Evolutionary conservation across 2,113 vertebrate genomes (phyloP).

Genomic region (Rousettus leschenaultii): DNA sequence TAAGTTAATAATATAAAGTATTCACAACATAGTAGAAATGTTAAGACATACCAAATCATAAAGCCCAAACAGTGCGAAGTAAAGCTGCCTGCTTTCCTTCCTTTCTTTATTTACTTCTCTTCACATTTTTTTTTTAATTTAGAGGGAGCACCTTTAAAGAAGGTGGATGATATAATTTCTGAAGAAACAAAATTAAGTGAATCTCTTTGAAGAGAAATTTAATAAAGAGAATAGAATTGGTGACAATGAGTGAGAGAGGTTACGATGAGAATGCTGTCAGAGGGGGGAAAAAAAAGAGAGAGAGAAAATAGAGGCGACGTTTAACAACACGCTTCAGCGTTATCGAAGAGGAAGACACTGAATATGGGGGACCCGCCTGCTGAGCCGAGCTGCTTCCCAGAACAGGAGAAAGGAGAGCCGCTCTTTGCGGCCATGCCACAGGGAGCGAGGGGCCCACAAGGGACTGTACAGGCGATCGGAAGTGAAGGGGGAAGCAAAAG

Average conservation of each 20-base stretch:
- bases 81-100: neutral
- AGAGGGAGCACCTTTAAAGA: neutral
- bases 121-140: neutral
- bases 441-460: neutral
- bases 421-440: neutral
- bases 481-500: neutral
- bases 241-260: neutral
- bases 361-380: accelerated
- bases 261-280: neutral
- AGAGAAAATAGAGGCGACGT: neutral
- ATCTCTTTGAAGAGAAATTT: neutral
- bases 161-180: neutral
- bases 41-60: neutral
- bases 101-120: neutral
- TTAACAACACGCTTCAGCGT: neutral
- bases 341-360: neutral
- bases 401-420: neutral
- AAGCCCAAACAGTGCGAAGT: neutral
- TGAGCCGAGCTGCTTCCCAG: neutral
- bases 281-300: neutral
- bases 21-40: neutral
- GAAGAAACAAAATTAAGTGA: neutral
- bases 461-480: neutral
- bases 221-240: neutral
- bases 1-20: neutral